These are phyloP conservation scores for Cossypha dichroa DNA, from an alignment of 2,797 vertebrate genomes.

Conservation along the genomic window DNA sequence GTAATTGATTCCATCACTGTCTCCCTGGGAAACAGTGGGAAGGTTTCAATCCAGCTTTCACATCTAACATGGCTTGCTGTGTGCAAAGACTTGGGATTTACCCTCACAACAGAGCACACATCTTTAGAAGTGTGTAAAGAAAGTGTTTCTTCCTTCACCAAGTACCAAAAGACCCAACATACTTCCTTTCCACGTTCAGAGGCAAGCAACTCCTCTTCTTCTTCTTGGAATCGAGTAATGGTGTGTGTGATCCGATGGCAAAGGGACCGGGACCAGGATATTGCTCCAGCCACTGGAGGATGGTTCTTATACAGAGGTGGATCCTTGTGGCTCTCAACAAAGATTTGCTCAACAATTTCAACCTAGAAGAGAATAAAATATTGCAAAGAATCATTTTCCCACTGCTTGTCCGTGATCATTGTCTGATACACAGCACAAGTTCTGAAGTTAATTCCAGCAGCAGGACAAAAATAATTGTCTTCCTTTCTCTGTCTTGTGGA, in stretches of 20 bases:
- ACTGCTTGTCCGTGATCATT: background rate
- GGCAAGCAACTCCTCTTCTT: conserved; percentile 81
- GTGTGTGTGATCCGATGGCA: conserved; percentile 81
- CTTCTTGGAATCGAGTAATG: conserved; percentile 83
- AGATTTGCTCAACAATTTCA: conserved; percentile 79
- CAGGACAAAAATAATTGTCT: background rate
- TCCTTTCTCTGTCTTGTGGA: background rate
- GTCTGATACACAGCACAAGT: background rate
- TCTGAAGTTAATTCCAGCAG: background rate
- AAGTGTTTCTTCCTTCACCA: background rate
- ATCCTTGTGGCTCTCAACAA: conserved; percentile 77
- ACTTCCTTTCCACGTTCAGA: conserved; percentile 80
- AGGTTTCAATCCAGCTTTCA: background rate
- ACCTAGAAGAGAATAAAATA: conserved; percentile 76
- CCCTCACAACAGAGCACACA: background rate
- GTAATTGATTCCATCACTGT: background rate
- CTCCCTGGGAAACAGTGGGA: background rate
- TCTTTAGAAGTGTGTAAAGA: background rate
- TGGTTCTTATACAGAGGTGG: conserved; percentile 85
- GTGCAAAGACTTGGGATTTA: background rate
- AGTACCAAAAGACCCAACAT: background rate
- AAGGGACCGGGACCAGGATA: conserved; percentile 87
- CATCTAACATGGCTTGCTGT: background rate
- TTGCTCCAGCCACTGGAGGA: conserved; percentile 87
- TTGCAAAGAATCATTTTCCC: background rate